These are phyloP conservation scores for Rhyacichthys aspro DNA, from an alignment of 2,797 vertebrate genomes.

Conservation along the genomic window DNA sequence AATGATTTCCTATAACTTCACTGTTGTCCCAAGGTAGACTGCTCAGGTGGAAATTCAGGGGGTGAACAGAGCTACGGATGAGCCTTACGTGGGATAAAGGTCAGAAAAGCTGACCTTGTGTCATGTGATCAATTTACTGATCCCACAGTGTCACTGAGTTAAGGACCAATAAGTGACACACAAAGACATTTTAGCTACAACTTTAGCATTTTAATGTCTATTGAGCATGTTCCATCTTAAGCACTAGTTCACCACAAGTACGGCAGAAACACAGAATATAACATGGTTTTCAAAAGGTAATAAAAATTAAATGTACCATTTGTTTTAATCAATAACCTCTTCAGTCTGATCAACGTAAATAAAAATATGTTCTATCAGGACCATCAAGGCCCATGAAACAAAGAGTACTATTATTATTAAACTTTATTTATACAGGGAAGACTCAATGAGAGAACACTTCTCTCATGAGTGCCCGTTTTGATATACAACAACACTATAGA, in stretches of 20 bases:
- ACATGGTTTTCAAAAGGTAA: neutral
- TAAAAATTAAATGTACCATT: neutral
- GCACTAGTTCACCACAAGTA: too few species aligned
- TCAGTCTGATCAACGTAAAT: too few species aligned
- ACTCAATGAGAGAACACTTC: too few species aligned
- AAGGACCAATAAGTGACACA: neutral
- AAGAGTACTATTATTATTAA: too few species aligned
- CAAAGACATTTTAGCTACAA: neutral
- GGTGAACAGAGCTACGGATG: too few species aligned
- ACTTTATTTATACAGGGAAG: too few species aligned
- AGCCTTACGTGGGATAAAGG: constrained; percentile 42
- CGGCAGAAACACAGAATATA: neutral
- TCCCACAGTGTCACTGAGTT: constrained; percentile 3
- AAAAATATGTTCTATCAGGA: too few species aligned
- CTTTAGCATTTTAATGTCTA: neutral
- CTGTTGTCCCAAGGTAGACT: constrained; percentile 42
- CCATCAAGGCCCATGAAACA: too few species aligned
- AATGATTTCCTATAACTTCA: constrained; percentile 66
- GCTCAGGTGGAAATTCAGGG: constrained; percentile 48
- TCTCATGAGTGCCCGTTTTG: too few species aligned
- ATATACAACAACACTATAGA: too few species aligned
- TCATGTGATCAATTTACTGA: constrained; percentile 48
- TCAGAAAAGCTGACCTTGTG: constrained; percentile 47
- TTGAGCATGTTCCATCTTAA: neutral
- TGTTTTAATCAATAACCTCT: too few species aligned